Evolutionary conservation across 2,113 vertebrate genomes (phyloP).

Genomic region (Tauraco erythrolophus): DNA sequence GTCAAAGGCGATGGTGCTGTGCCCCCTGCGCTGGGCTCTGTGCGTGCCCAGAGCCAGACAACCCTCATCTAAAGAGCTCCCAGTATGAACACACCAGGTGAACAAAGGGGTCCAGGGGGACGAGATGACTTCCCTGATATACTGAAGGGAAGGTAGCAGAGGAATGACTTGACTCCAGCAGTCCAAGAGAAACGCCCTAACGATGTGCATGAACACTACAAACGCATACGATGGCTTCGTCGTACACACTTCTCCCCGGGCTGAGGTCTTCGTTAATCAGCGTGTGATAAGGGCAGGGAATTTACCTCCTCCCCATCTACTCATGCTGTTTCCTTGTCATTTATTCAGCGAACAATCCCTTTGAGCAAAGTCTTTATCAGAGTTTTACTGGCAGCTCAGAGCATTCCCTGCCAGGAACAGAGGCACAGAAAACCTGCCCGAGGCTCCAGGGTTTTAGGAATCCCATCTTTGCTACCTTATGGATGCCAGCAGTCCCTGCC

Average conservation of each 20-base stretch:
- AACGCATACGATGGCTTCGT: background rate
- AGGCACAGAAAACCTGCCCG: background rate
- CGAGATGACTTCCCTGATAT: background rate
- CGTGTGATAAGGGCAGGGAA: background rate
- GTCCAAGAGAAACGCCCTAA: background rate
- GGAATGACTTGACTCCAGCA: background rate
- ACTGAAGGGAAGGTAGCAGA: background rate
- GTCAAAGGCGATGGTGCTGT: fast-evolving
- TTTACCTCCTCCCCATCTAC: background rate
- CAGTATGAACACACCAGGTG: background rate
- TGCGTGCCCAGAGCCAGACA: fast-evolving
- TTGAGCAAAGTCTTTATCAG: background rate
- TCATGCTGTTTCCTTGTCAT: background rate
- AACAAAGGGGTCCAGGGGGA: background rate
- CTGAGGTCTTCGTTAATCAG: background rate
- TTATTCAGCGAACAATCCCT: background rate
- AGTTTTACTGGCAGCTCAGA: background rate
- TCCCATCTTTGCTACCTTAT: background rate
- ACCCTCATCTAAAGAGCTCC: background rate
- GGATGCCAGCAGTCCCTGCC: background rate
- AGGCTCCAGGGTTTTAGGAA: slow-evolving; percentile 10
- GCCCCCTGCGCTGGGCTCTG: background rate
- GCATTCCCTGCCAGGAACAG: background rate
- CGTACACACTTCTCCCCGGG: background rate
- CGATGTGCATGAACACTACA: background rate